Percentiles rank a stretch among this genome's conserved stretches.
phyloP scores from a whole-genome alignment of 2,113 vertebrate genomes.

The Sinocyclocheilus anophthalmus region DNA sequence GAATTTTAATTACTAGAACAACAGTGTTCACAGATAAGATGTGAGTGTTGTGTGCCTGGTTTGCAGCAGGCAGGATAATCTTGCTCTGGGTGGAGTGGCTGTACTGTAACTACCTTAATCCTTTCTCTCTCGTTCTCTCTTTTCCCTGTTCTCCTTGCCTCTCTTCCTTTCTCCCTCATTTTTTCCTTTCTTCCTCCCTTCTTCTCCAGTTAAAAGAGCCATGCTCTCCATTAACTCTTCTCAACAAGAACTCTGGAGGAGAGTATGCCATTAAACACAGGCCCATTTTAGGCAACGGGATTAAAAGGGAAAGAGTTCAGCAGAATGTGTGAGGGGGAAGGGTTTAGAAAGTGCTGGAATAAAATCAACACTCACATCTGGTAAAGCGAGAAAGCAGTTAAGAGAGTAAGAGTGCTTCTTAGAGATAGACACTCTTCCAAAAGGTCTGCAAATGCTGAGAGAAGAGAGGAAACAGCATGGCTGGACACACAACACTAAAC shows the following conservation, averaged over 20 bases:
- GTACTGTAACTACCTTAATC: slow-evolving; percentile 47
- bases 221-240: slow-evolving; percentile 39
- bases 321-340: slow-evolving; percentile 29
- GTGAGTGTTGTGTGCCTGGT: background rate
- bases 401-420: background rate
- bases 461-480: slow-evolving; percentile 16
- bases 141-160: background rate
- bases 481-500: slow-evolving; percentile 22
- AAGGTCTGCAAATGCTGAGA: background rate
- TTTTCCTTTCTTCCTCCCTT: background rate
- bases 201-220: slow-evolving; percentile 27
- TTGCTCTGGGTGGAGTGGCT: slow-evolving; percentile 52
- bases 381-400: background rate
- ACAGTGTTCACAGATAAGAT: background rate
- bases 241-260: slow-evolving; percentile 43
- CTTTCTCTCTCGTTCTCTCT: slow-evolving; percentile 1
- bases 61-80: slow-evolving; percentile 22
- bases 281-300: slow-evolving; percentile 64
- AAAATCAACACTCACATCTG: background rate
- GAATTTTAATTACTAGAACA: slow-evolving; percentile 15
- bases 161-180: background rate
- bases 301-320: slow-evolving; percentile 64
- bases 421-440: background rate
- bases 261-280: slow-evolving; percentile 51
- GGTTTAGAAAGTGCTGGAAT: slow-evolving; percentile 36